phyloP scores from a whole-genome alignment of 2,888 invertebrate species.

The Mycalesis mineus region DNA sequence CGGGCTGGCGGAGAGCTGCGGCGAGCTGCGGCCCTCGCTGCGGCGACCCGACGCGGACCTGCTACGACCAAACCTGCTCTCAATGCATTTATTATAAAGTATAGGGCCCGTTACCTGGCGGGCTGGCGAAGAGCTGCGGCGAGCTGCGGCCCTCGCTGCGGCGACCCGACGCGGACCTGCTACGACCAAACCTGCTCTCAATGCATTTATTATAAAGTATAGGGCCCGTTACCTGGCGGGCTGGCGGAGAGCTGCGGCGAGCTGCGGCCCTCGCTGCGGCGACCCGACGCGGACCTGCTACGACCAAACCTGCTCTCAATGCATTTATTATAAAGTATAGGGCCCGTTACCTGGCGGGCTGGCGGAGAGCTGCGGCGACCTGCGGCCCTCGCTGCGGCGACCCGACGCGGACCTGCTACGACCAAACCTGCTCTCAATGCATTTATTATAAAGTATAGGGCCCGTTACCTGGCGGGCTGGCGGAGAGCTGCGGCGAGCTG shows the following conservation, averaged over 20 bases:
- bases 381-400: constrained; percentile 61
- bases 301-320: too few relatives aligned
- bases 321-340: too few relatives aligned
- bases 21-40: constrained; percentile 62
- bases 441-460: too few relatives aligned
- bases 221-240: too few relatives aligned
- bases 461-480: constrained; percentile 65
- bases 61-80: constrained; percentile 55
- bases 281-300: too few relatives aligned
- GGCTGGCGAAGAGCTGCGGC: constrained; percentile 64
- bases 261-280: too few relatives aligned
- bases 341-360: constrained; percentile 56
- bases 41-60: constrained; percentile 60
- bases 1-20: constrained; percentile 64
- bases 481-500: constrained; percentile 61
- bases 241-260: too few relatives aligned
- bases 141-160: constrained; percentile 64
- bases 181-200: constrained; percentile 55
- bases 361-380: constrained; percentile 62
- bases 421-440: constrained; percentile 54
- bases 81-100: too few relatives aligned
- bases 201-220: too few relatives aligned
- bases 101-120: constrained; percentile 64
- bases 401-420: constrained; percentile 59
- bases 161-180: constrained; percentile 57